Percentiles rank a stretch among this genome's conserved stretches.
Evolutionary conservation across 2,797 vertebrate species (phyloP).

Genomic region (Falco concolor): DNA sequence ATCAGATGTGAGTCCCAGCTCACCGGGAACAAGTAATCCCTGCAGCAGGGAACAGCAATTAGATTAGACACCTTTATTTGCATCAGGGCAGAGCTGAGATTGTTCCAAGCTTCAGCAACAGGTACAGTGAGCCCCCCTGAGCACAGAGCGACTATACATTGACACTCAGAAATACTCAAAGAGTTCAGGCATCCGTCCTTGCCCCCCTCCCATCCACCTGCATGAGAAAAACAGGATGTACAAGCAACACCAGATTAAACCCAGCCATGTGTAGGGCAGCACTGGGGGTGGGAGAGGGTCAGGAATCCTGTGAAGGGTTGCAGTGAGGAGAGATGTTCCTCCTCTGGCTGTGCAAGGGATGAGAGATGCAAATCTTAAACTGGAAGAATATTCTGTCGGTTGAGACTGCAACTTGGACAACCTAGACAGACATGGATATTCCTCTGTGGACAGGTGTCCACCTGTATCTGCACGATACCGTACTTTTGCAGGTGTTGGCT

Average conservation of each 20-base stretch:
- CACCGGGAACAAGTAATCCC: neutral
- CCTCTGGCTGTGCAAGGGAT: neutral
- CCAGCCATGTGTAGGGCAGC: neutral
- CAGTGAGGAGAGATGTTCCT: neutral
- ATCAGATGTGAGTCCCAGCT: neutral
- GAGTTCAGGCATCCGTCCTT: neutral
- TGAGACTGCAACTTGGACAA: neutral
- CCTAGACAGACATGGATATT: neutral
- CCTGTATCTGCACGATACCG: neutral
- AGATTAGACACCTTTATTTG: neutral
- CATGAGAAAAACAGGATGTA: neutral
- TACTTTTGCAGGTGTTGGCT: neutral
- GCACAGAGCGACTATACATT: rapidly evolving
- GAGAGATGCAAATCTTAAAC: neutral
- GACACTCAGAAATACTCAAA: neutral
- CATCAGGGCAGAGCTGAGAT: neutral
- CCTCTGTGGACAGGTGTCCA: neutral
- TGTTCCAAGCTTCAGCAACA: neutral
- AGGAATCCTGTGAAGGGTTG: neutral
- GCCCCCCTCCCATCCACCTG: neutral
- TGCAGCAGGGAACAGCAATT: neutral
- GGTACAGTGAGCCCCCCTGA: neutral
- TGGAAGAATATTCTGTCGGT: neutral
- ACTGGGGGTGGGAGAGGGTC: neutral
- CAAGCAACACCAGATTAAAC: neutral